These are phyloP conservation scores for Phalera bucephala DNA, from an alignment of 2,888 invertebrate genomes.

Conservation along the genomic window DNA sequence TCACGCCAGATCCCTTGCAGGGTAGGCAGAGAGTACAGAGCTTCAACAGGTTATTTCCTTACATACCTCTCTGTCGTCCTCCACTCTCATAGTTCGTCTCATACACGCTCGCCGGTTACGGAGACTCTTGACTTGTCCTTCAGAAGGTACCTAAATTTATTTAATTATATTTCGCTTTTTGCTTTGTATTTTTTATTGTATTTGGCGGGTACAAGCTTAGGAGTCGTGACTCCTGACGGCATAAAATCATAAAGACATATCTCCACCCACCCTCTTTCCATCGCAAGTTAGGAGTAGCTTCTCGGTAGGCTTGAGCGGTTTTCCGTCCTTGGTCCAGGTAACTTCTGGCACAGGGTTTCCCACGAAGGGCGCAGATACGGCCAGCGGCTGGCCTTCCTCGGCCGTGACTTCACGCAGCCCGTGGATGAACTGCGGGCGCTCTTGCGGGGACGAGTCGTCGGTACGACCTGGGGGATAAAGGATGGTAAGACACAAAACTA, in stretches of 20 bases:
- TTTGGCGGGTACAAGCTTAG: too few relatives aligned
- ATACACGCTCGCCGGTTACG: too few relatives aligned
- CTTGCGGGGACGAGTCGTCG: slow-evolving; percentile 87
- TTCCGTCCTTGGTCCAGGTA: slow-evolving; percentile 90
- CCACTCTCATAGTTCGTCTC: too few relatives aligned
- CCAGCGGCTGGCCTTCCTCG: slow-evolving; percentile 92
- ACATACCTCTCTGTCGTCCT: too few relatives aligned
- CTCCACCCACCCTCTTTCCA: slow-evolving; percentile 86
- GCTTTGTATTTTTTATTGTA: too few relatives aligned
- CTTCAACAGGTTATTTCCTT: too few relatives aligned
- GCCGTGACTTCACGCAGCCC: slow-evolving; percentile 89
- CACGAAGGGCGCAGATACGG: slow-evolving; percentile 86
- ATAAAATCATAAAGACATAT: background rate
- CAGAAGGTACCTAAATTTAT: too few relatives aligned
- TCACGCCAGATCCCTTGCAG: too few relatives aligned
- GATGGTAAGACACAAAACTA: too few relatives aligned
- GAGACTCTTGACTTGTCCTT: too few relatives aligned
- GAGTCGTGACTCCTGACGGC: background rate
- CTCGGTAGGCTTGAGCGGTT: slow-evolving; percentile 85
- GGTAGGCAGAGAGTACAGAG: too few relatives aligned
- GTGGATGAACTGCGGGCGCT: slow-evolving; percentile 89
- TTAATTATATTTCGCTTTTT: too few relatives aligned
- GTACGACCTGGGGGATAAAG: slow-evolving; percentile 57
- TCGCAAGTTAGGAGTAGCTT: slow-evolving; percentile 90
- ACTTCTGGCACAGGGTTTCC: slow-evolving; percentile 94